Evolutionary conservation across 1,140 invertebrate species (phyloP), one percentile per base, ranked within the genome.

Genomic region (Orchesella cincta): DNA sequence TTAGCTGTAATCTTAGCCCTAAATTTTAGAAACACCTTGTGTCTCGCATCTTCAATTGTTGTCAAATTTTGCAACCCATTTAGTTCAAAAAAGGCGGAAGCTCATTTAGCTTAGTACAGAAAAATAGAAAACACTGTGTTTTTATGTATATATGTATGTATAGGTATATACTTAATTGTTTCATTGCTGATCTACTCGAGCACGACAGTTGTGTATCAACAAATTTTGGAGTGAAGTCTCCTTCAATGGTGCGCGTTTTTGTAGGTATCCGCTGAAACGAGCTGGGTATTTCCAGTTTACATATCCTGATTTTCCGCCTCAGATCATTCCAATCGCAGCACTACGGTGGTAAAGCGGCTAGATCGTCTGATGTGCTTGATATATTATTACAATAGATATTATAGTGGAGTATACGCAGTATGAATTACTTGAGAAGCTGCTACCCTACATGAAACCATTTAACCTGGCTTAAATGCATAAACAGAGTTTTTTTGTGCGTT

Each of bases 261-360:
- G n/a, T n/a, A n/a, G n/a, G n/a, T n/a, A n/a, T n/a, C n/a, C n/a
- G n/a, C n/a, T n/a, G n/a, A 23, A 26, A 23, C 54, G 23, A 57
- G 31, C 28, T 67, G 62, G 62, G 62, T 67, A 67, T 67, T 67
- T 67, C 62, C 62, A 67, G 62, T 67, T 33, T 67, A 67, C 62
- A 29, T 33, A 67, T 67, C 62, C 62, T 67, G 62, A 67, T 67
- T 67, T 67, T 67, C 62, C 62, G 62, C 62, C 62, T 67, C 62
- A 33, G 28, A 67, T 31, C 26, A 31, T 67, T 67, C n/a, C 23
- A 12, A 31, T 67, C 2, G 33, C 33, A 29, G 8, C 33, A 8
- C 8, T 57, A 3, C 52, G 23, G 3, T 57, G 62, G n/a, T 31
- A 29, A 67, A 67, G 54, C 20, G 39, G 20, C 39, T 8, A 46